A percentile compares a stretch with the other conserved stretches of the same genome.
phyloP scores from a whole-genome alignment of 2,888 invertebrate genomes.

The Cyrtodaria siliqua region DNA sequence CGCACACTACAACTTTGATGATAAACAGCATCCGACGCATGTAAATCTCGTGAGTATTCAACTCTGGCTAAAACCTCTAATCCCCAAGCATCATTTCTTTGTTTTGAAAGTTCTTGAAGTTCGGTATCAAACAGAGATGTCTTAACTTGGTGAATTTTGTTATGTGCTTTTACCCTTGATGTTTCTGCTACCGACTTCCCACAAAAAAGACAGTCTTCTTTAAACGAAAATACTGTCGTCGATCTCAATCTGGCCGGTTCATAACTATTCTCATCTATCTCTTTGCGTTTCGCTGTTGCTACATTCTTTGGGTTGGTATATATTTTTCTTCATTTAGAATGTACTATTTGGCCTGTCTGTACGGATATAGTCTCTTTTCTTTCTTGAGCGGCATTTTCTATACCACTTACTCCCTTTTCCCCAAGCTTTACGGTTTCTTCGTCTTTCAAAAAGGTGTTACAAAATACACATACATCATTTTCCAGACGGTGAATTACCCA shows the following conservation, averaged over 20 bases:
- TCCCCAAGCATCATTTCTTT: conserved; percentile 37
- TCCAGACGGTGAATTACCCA: too few relatives aligned
- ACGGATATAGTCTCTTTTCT: neutral
- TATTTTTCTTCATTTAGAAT: conserved; percentile 2
- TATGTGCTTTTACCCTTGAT: conserved; percentile 6
- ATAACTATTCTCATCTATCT: neutral
- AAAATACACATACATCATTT: neutral
- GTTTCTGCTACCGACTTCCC: conserved; percentile 24
- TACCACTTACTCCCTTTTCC: conserved; percentile 3
- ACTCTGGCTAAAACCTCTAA: conserved; percentile 29
- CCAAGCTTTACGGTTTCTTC: neutral
- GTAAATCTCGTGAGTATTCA: conserved; percentile 51
- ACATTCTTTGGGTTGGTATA: neutral
- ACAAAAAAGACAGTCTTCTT: conserved; percentile 39
- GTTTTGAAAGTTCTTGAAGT: neutral
- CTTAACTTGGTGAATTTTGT: conserved; percentile 12
- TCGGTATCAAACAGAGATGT: conserved; percentile 23
- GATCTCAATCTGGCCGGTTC: neutral
- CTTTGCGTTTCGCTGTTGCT: neutral
- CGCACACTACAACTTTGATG: conserved; percentile 63
- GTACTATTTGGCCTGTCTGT: conserved; percentile 6
- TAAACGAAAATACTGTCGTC: conserved; percentile 3
- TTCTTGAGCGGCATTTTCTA: neutral
- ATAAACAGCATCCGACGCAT: conserved; percentile 63
- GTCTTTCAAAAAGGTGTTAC: neutral